Evolutionary conservation across 2,797 vertebrate genomes (phyloP), one percentile per base, ranked within the genome.

Genomic region (Hemitrygon akajei): DNA sequence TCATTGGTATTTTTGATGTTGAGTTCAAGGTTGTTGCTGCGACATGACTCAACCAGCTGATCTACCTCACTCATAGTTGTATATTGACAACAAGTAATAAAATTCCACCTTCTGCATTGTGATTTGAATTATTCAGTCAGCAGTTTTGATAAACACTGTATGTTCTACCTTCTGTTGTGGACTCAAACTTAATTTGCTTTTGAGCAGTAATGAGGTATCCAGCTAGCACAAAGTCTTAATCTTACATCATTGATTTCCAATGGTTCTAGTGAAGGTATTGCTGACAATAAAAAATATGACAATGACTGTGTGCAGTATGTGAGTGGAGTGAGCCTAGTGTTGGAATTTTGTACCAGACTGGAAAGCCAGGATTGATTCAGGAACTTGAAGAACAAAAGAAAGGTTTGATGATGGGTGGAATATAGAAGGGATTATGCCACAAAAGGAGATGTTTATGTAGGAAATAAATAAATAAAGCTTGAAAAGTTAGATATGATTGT

Each of bases 221-320:
- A 63, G n/a, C 58, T 63, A 87, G 58, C 30, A 30, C 58, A 87
- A 63, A 34, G 12, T 63, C 84, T 25, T 84, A 87, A 87, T 87
- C 84, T 87, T 30, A 87, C 84, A 87, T 18, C 27, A 63, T 87
- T 87, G n/a, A 87, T 87, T 87, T 87, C 84, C 84, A 63, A n/a
- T 34, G 84, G 58, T 87, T 27, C 30, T 34, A 63, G 58, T 87
- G 34, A 63, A 63, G n/a, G 60, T 30, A 27, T 27, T 60, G 27
- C 27, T 30, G 34, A 12, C 77, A 63, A 27, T n/a, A 40, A 7
- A 82, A 87, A 87, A 75, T 75, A 27, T 87, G 84, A 63, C 30
- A 87, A 87, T 14, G 27, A 87, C 63, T 87, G 7, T 66, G 84
- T 22, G 18, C 58, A 34, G 60, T 34, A 66, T 34, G 63, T 7